Base-by-base conservation (phyloP, 2,797 vertebrate genomes). In the Alcedo quadribrachys region DNA sequence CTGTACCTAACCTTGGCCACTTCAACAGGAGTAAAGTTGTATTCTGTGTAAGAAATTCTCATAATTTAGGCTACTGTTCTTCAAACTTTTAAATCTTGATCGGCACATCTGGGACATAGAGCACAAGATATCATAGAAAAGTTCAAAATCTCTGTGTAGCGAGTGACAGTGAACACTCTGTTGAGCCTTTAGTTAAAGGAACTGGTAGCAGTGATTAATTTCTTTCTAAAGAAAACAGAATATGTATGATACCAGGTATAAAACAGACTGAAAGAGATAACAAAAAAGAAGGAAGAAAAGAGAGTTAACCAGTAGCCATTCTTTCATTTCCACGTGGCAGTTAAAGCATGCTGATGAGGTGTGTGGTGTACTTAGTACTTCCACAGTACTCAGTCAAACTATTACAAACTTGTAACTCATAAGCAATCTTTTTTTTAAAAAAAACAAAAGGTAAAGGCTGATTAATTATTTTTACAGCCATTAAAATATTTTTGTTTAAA, bases 181-280 rank as follows among this genome's bases (percentile, higher is more conserved):
- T 55, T 85, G 84, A 78, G 79, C 61, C 79, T 87, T 77, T 32
- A 50, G 48, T 32, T n/a, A 46, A 65, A 80, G 68, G 42, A 90
- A 70, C 51, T n/a, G 65, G 65, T 22, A 84, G 71, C 81, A 76
- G 46, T 8, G 67, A 93, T 87, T 92, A n/a, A 61, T 61, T 94
- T 84, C 70, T 82, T 83, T 87, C 71, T 51, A 54, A 86, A 70
- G 83, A 42, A 87, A 90, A 62, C 42, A 83, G 81, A 93, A 85
- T 57, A 66, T 51, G 62, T 71, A 27, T 5, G 9, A 81, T 78
- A 62, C 62, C 58, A 71, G 75, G 61, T 82, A 45, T 75, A 75
- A 77, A 87, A 84, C 86, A 63, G 71, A 28, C 73, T 80, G 75
- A 82, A 80, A 85, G 42, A 50, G 61, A 74, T 33, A 63, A 50